Conservation (phyloP, 2,113 vertebrate species). For the Ciconia stormi region DNA sequence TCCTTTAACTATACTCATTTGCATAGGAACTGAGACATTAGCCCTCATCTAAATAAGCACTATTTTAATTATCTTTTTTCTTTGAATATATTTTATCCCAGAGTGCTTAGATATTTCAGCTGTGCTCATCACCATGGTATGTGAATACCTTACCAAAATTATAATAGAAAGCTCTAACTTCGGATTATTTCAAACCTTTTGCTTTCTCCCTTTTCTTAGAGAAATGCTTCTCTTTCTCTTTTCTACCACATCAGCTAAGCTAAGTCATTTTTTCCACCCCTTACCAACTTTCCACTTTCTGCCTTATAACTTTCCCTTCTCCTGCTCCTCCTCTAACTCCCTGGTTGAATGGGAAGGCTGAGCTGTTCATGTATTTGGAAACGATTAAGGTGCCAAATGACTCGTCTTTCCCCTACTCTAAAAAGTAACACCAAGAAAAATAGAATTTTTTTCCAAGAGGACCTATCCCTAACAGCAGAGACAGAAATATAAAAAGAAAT, state of each 20-base stretch:
- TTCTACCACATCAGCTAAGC: neutral
- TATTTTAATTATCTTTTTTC: constrained; percentile 66
- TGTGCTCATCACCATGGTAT: constrained; percentile 13
- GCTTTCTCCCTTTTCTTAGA: neutral
- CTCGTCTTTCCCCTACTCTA: neutral
- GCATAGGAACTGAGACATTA: constrained; percentile 65
- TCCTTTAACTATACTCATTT: constrained; percentile 67
- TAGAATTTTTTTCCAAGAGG: neutral
- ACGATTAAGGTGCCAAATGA: constrained; percentile 29
- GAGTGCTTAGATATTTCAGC: constrained; percentile 16
- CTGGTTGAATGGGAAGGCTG: neutral
- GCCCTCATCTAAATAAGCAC: constrained; percentile 61
- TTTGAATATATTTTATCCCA: constrained; percentile 52
- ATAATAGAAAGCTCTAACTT: neutral
- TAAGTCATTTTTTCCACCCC: neutral
- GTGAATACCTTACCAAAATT: constrained; percentile 19
- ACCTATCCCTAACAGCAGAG: neutral
- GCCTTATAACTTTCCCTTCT: constrained; percentile 11
- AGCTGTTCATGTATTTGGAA: constrained; percentile 16
- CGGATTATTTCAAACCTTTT: constrained; percentile 3
- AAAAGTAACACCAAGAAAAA: neutral
- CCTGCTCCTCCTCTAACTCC: neutral
- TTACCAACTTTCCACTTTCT: constrained; percentile 18
- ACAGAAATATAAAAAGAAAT: constrained; percentile 13
- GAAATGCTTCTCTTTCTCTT: neutral